Evolutionary conservation across 2,113 vertebrate species (phyloP).

Genomic region (Oenanthe melanoleuca): DNA sequence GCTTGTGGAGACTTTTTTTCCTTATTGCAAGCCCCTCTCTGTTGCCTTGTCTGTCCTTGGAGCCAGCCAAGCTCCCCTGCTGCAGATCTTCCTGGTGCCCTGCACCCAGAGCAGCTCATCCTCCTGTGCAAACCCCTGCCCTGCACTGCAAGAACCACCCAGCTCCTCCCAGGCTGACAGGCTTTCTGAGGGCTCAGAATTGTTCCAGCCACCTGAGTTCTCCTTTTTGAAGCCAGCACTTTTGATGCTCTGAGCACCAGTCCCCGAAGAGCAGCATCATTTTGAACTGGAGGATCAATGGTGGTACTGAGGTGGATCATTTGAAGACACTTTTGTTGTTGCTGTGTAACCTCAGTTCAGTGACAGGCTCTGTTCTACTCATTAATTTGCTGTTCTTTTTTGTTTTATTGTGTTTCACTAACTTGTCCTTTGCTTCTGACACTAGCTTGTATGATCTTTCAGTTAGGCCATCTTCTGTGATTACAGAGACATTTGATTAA

Average conservation of each 20-base stretch:
- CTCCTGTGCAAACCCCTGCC: not conserved
- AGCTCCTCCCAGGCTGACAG: not conserved
- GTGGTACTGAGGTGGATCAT: constrained; percentile 25
- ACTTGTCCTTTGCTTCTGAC: not conserved
- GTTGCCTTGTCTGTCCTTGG: not conserved
- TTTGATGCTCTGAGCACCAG: constrained; percentile 43
- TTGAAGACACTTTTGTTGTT: constrained; percentile 52
- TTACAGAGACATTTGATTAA: not conserved
- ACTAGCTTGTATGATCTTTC: not conserved
- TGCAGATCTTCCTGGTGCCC: not conserved
- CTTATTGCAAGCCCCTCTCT: not conserved
- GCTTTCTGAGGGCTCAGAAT: constrained; percentile 16
- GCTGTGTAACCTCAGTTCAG: constrained; percentile 9
- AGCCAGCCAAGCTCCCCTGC: not conserved
- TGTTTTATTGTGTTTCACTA: not conserved
- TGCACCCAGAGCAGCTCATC: not conserved
- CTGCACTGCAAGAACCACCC: constrained; percentile 7
- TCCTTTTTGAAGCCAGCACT: constrained; percentile 37
- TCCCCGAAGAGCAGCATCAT: constrained; percentile 31
- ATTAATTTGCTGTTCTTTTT: not conserved
- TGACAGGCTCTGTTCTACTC: not conserved
- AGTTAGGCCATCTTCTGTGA: not conserved
- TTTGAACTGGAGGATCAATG: constrained; percentile 49
- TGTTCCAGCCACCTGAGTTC: constrained; percentile 31
- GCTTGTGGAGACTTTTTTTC: not conserved